These are phyloP conservation scores for Propsilocerus akamusi DNA, from an alignment of 1,140 invertebrate genomes.

Conservation along the genomic window DNA sequence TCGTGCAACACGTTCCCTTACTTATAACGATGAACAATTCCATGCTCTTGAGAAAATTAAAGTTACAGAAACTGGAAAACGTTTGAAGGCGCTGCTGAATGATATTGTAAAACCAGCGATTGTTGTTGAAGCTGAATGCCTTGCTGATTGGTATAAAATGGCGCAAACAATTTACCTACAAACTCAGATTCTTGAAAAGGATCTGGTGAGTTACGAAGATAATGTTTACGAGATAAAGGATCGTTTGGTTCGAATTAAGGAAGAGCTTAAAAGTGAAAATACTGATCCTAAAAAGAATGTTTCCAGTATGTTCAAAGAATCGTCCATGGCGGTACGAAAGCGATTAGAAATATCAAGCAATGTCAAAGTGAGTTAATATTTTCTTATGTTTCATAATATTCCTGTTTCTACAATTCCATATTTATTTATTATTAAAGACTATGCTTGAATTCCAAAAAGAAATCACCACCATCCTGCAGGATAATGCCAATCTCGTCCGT, in stretches of 20 bases:
- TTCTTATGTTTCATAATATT: no score
- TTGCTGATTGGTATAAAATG: slow-evolving; percentile 69
- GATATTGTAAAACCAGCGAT: slow-evolving; percentile 43
- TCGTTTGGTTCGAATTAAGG: slow-evolving; percentile 17
- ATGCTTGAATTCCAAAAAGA: slow-evolving; percentile 17
- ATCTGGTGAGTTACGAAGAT: slow-evolving; percentile 34
- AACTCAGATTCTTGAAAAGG: slow-evolving; percentile 48
- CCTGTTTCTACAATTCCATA: background rate
- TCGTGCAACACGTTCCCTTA: slow-evolving; percentile 60
- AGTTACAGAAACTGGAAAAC: slow-evolving; percentile 41
- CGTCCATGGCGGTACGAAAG: background rate
- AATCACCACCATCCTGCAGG: slow-evolving; percentile 14
- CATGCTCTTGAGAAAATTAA: slow-evolving; percentile 64
- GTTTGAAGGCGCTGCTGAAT: slow-evolving; percentile 41
- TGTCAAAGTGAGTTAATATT: background rate
- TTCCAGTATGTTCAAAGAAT: background rate
- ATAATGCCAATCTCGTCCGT: slow-evolving; percentile 14
- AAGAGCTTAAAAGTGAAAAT: slow-evolving; percentile 14
- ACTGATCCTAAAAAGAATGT: slow-evolving; percentile 8
- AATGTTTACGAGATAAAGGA: slow-evolving; percentile 17
- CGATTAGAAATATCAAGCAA: slow-evolving; percentile 1
- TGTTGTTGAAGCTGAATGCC: slow-evolving; percentile 43
- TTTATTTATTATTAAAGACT: slow-evolving; percentile 8
- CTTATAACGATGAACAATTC: slow-evolving; percentile 87
- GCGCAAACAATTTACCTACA: slow-evolving; percentile 55